These are phyloP conservation scores for Pelodytes ibericus DNA, from an alignment of 2,797 vertebrate genomes.

Conservation along the genomic window DNA sequence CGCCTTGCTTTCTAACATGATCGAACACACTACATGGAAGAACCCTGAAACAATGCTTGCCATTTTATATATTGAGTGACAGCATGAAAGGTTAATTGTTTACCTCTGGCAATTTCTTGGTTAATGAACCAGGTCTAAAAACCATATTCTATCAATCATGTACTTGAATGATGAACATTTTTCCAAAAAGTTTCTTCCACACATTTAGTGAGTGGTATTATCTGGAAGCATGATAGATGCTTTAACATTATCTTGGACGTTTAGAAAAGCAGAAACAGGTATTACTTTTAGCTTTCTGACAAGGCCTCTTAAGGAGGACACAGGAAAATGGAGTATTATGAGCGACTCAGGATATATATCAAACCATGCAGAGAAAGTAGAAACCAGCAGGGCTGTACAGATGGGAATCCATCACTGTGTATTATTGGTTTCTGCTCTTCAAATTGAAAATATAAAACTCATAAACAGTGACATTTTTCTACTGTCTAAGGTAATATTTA, in stretches of 20 bases:
- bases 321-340: neutral
- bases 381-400: neutral
- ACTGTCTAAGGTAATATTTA: too few relatives aligned
- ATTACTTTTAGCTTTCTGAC: conserved; percentile 2
- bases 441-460: neutral
- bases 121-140: neutral
- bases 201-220: neutral
- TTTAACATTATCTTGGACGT: conserved; percentile 9
- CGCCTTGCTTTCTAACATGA: too few relatives aligned
- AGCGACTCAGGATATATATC: neutral
- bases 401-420: neutral
- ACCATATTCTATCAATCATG: neutral
- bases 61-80: neutral
- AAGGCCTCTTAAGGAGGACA: neutral
- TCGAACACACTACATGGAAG: too few relatives aligned
- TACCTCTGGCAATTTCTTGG: neutral
- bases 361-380: neutral
- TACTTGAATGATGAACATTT: neutral
- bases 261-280: neutral
- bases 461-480: neutral
- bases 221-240: neutral
- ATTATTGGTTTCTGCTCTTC: neutral
- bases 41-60: neutral
- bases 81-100: neutral
- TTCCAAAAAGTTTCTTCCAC: neutral